Conservation (phyloP, 2,113 vertebrate species). For the Greenwoodochromis staneri region DNA sequence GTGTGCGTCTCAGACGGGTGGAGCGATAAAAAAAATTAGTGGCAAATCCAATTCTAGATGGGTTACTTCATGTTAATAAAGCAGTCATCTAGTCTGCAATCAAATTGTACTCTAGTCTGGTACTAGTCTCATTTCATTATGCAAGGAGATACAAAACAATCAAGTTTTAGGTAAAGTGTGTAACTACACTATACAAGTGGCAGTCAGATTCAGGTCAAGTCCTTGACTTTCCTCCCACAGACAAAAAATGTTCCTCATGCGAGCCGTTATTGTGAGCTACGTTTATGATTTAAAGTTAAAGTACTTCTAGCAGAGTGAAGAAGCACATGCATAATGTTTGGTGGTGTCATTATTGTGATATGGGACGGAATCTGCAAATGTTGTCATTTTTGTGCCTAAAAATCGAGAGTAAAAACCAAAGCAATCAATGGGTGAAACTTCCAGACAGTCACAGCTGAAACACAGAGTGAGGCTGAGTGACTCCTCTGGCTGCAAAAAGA, state of each 20-base stretch:
- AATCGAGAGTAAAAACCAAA: background rate
- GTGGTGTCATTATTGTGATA: background rate
- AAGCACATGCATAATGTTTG: background rate
- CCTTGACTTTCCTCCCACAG: background rate
- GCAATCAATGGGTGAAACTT: background rate
- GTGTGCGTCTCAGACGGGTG: constrained; percentile 28
- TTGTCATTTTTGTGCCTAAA: background rate
- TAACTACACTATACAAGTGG: background rate
- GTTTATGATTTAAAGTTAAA: background rate
- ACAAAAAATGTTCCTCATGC: background rate
- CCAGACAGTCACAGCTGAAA: background rate
- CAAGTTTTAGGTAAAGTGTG: background rate
- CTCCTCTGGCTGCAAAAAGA: background rate
- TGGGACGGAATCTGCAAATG: background rate
- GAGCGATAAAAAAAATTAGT: background rate
- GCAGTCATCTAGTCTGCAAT: background rate
- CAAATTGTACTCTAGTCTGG: background rate
- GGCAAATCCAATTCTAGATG: constrained; percentile 10
- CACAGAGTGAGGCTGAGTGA: background rate
- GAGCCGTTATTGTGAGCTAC: background rate
- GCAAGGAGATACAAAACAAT: background rate
- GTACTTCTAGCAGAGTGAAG: background rate
- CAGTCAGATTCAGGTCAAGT: background rate
- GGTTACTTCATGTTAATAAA: constrained; percentile 1
- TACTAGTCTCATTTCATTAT: background rate